A percentile compares a stretch with the other conserved stretches of the same genome.
phyloP scores from a whole-genome alignment of 2,113 vertebrate species.

The Hipposideros armiger region DNA sequence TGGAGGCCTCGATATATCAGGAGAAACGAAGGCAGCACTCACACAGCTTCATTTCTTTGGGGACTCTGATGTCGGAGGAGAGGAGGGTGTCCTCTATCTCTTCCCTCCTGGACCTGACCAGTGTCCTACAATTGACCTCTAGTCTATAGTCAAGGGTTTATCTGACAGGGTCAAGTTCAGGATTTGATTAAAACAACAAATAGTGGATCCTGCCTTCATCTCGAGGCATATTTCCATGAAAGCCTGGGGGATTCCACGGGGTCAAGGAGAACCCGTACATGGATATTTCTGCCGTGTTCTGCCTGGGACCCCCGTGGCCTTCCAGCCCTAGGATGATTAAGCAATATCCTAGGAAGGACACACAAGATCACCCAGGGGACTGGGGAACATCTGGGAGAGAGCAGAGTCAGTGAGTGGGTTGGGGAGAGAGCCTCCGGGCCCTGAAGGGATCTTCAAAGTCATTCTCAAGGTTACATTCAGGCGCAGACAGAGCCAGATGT shows the following conservation, averaged over 20 bases:
- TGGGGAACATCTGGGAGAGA: conserved; percentile 42
- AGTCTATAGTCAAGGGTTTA: neutral
- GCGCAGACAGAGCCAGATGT: neutral
- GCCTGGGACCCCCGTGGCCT: neutral
- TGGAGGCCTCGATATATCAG: conserved; percentile 49
- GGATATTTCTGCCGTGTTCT: neutral
- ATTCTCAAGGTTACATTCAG: neutral
- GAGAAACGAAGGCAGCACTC: neutral
- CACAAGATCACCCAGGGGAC: neutral
- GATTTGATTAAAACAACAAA: conserved; percentile 33
- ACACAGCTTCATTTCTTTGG: neutral
- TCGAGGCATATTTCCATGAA: neutral
- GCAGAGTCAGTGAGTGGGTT: neutral
- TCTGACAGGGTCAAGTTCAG: conserved; percentile 4
- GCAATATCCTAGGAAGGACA: neutral
- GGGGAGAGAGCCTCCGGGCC: neutral
- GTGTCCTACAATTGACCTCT: neutral
- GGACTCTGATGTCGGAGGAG: neutral
- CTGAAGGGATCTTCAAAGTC: neutral
- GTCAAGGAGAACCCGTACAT: neutral
- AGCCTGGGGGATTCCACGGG: neutral
- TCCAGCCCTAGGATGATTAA: neutral
- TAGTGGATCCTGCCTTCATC: neutral
- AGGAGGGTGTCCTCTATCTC: neutral
- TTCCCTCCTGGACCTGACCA: neutral